A percentile compares a stretch with the other conserved stretches of the same genome.
Evolutionary conservation across 2,797 vertebrate species (phyloP).

Genomic region (Heliangelus exortis): DNA sequence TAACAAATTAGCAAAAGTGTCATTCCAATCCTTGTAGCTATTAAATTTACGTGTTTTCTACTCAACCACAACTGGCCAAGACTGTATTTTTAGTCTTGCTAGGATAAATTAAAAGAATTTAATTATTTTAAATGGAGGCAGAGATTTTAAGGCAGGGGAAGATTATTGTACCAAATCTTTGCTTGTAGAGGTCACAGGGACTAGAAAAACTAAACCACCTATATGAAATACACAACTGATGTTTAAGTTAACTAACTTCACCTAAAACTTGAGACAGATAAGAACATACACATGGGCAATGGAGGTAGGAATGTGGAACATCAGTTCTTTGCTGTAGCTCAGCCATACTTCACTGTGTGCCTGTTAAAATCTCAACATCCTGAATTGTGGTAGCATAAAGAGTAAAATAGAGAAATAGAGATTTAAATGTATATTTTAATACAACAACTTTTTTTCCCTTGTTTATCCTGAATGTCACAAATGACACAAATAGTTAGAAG

Average conservation of each 20-base stretch:
- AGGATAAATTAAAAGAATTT: neutral
- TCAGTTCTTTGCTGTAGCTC: neutral
- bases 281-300: neutral
- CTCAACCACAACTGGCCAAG: neutral
- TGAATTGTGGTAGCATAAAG: neutral
- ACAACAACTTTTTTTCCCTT: neutral
- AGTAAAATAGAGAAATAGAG: neutral
- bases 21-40: accelerated
- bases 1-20: neutral
- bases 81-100: neutral
- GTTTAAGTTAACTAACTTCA: neutral
- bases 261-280: neutral
- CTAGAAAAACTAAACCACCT: neutral
- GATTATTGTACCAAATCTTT: accelerated
- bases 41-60: neutral
- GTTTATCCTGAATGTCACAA: neutral
- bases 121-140: neutral
- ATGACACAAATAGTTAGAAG: neutral
- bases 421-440: neutral
- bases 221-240: neutral
- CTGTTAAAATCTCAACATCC: neutral
- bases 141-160: neutral
- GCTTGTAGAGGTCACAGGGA: neutral
- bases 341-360: neutral
- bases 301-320: neutral